Evolutionary conservation across 2,797 vertebrate genomes (phyloP).

Genomic region (Euthynnus affinis): DNA sequence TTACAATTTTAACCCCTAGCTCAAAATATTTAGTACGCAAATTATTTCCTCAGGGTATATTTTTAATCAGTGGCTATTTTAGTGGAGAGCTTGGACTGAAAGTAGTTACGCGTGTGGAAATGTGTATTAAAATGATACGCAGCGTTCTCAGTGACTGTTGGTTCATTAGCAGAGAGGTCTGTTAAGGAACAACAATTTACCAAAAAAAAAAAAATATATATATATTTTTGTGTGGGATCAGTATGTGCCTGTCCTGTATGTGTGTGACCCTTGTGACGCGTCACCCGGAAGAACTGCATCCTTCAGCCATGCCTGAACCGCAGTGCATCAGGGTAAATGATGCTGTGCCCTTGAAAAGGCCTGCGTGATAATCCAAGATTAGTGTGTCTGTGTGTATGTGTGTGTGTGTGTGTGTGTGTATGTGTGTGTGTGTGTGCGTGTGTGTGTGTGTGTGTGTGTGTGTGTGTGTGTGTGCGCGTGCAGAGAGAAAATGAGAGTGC

Average conservation of each 20-base stretch:
- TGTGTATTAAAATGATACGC: constrained; percentile 36
- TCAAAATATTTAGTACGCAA: constrained; percentile 75
- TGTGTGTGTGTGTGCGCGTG: constrained; percentile 8
- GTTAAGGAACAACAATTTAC: constrained; percentile 18
- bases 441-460: constrained; percentile 60
- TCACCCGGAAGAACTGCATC: constrained; percentile 49
- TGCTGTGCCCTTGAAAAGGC: constrained; percentile 78
- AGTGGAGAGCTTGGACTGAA: constrained; percentile 42
- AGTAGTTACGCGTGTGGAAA: constrained; percentile 21
- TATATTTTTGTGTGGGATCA: constrained; percentile 2
- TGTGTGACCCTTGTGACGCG: constrained; percentile 29
- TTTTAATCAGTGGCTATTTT: constrained; percentile 67
- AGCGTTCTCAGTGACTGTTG: neutral
- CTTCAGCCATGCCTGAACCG: constrained; percentile 48
- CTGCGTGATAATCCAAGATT: constrained; percentile 79
- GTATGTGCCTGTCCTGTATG: constrained; percentile 12
- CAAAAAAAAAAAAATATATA: neutral
- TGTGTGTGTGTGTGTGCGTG: constrained; percentile 52
- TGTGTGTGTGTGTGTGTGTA: constrained; percentile 57
- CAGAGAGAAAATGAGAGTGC: constrained; percentile 44
- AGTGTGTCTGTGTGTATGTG: constrained; percentile 56
- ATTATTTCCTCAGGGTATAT: constrained; percentile 58
- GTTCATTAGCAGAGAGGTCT: constrained; percentile 1
- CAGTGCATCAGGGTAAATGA: constrained; percentile 72
- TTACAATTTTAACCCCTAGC: constrained; percentile 57